Evolutionary conservation across 1,140 invertebrate genomes (phyloP).

Genomic region (Penaeus chinensis): DNA sequence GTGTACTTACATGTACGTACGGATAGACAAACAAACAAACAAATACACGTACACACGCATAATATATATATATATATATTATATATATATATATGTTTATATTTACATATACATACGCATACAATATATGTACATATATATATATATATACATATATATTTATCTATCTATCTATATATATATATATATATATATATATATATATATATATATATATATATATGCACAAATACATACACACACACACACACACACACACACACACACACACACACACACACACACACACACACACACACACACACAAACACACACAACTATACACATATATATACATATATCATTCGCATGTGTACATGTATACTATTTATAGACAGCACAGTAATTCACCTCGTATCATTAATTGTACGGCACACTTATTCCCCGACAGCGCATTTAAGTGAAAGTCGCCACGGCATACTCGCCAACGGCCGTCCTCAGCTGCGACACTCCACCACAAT

Average conservation of each 20-base stretch:
- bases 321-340: constrained; percentile 12
- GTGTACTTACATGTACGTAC: constrained; percentile 22
- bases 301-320: neutral
- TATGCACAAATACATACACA: neutral
- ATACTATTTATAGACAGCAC: too few species aligned
- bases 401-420: too few species aligned
- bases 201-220: constrained; percentile 12
- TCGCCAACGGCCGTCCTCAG: too few species aligned
- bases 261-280: neutral
- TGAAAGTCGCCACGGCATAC: too few species aligned
- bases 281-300: neutral
- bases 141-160: too few species aligned
- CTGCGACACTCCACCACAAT: too few species aligned
- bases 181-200: too few species aligned
- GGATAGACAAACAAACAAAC: neutral
- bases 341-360: neutral
- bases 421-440: too few species aligned
- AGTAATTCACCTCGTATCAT: too few species aligned
- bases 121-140: too few species aligned
- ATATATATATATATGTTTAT: constrained; percentile 10
- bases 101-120: neutral
- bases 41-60: neutral
- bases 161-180: too few species aligned
- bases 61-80: constrained; percentile 1
- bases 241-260: neutral